Evolutionary conservation across 1,140 invertebrate genomes (phyloP).

Genomic region (Andricus grossulariae): DNA sequence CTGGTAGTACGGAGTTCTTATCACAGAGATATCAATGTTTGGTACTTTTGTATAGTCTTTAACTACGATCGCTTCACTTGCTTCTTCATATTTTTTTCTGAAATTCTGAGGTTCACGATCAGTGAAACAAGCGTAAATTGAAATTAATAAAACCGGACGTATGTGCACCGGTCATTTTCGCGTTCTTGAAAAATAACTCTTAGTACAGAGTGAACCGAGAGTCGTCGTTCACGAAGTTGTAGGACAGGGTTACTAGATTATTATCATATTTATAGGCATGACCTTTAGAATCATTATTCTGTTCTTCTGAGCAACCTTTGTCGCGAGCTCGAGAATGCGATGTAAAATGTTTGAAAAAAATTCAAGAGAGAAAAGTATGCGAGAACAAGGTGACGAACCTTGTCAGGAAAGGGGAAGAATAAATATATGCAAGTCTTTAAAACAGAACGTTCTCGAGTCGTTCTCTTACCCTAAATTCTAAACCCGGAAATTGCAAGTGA

Average conservation of each 20-base stretch:
- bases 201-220: neutral
- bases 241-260: neutral
- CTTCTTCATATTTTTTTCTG: neutral
- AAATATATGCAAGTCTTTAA: neutral
- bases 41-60: constrained; percentile 44
- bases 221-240: neutral
- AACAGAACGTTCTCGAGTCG: neutral
- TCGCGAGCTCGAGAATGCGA: neutral
- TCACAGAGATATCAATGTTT: constrained; percentile 69
- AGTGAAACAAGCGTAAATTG: neutral
- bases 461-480: neutral
- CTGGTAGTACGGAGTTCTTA: constrained; percentile 66
- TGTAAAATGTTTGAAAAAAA: neutral
- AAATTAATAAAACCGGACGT: neutral
- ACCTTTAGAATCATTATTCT: neutral
- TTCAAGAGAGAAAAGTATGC: neutral
- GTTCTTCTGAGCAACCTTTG: neutral
- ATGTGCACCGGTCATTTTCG: neutral
- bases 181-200: neutral
- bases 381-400: neutral
- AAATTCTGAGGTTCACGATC: neutral
- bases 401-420: neutral
- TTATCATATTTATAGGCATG: neutral
- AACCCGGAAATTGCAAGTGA: constrained; percentile 33
- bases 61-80: constrained; percentile 16